Evolutionary conservation across 2,113 vertebrate species (phyloP), one percentile per base, ranked within the genome.

Genomic region (Nothobranchius furzeri): DNA sequence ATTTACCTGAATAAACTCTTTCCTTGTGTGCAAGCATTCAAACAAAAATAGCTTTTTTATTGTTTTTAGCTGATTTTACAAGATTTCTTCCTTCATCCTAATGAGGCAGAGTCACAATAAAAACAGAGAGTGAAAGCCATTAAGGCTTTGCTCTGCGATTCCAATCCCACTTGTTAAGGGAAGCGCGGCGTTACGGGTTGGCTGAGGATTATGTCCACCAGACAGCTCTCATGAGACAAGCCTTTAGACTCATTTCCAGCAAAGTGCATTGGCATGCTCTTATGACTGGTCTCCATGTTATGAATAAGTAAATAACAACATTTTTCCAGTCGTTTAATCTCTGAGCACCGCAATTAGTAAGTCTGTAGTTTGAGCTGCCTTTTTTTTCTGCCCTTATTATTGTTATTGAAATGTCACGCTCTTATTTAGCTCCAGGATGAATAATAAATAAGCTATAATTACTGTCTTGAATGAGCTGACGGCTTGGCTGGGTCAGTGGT

Each of bases 391-490:
- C 84, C 78, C 87, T 88, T 92, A 90, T 92, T 93, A 91, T 92
- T 92, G 89, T 90, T 93, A 92, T 91, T 93, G 96, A 98, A 98
- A 98, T 97, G 95, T 96, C 96, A 96, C 90, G 87, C 86, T 96
- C 95, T 96, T 95, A 96, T 98, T 98, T 97, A 95, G 94, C 94
- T 94, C 92, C 92, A 93, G 94, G 93, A 98, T 97, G 95, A 98
- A 98, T 97, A 98, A 98, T 98, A 96, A 96, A 98, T 98, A 95
- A 96, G 94, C 90, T 92, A 89, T 97, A 98, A 98, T 98, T 96
- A 97, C 94, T 93, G 95, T 95, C 96, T 94, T 96, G 94, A 90
- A 94, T 92, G 93, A 95, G 95, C 93, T 93, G 91, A 93, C 89
- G 92, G 93, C 93, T 94, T 92, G 95, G 89, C 93, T 85, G 91